Evolutionary conservation across 2,888 invertebrate genomes (phyloP), one percentile per base, ranked within the genome.

Genomic region (Caenorhabditis sp.): DNA sequence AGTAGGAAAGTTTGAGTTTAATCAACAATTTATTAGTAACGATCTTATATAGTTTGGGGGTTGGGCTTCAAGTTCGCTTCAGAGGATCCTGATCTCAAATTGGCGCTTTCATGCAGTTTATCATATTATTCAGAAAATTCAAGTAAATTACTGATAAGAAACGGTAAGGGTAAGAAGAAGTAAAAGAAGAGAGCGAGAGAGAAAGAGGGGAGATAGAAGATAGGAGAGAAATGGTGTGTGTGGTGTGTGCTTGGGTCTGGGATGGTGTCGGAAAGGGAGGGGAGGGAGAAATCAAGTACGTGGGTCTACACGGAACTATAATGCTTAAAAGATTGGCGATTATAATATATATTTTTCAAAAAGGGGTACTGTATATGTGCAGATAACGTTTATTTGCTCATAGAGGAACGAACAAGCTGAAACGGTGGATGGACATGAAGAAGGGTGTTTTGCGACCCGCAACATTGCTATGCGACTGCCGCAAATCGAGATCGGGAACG

Each of bases 321-420:
- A n/a, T n/a, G n/a, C n/a, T n/a, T 32, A 32, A 6, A 32, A 32
- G 32, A 32, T 32, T n/a, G n/a, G n/a, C n/a, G n/a, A n/a, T n/a
- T n/a, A n/a, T n/a, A n/a, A n/a, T n/a, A n/a, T n/a, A n/a, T n/a
- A n/a, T n/a, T n/a, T n/a, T n/a, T n/a, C n/a, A n/a, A n/a, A 40
- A 65, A 22, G 50, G 40, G 62, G 77, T 68, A 80, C 80, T 58
- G 64, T 65, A 76, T 81, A 81, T 81, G 70, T 81, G 81, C 81
- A 81, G 81, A 81, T 76, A 81, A 62, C 22, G 80, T 71, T 72
- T 68, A 80, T 72, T 64, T 68, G 72, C 72, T 67, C 44, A 71
- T 68, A 44, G 24, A 18, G 47, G 18, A 47, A n/a, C 18, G 56
- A 65, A 72, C 58, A 60, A 9, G 32, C n/a, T n/a, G n/a, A n/a